Conservation (phyloP, 64 coral and sea anemone species). For the Porites lutea region DNA sequence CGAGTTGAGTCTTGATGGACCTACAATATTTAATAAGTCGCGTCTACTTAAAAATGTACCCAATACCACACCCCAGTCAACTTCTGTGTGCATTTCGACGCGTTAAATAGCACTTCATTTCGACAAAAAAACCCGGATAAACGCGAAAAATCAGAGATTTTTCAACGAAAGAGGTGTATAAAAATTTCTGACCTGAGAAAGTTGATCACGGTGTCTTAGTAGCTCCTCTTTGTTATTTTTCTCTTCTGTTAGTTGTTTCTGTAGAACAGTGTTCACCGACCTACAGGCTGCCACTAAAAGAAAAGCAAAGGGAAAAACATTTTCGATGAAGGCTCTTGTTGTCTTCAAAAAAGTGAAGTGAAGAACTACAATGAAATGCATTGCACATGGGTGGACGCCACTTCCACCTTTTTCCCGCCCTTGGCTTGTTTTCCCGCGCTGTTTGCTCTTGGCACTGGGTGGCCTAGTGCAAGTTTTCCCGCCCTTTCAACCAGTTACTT, state of each 20-base stretch:
- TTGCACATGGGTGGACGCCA: not conserved
- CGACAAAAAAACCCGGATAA: not conserved
- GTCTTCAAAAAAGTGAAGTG: not conserved
- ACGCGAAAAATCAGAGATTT: not conserved
- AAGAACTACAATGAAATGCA: not conserved
- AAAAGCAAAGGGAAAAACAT: not conserved
- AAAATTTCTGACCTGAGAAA: conserved; percentile 57
- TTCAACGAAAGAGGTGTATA: not conserved
- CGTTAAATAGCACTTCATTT: too few species aligned
- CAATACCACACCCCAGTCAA: too few species aligned
- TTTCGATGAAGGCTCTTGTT: not conserved
- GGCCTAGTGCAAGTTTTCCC: not conserved
- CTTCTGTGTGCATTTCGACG: too few species aligned
- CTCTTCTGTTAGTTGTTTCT: conserved; percentile 87
- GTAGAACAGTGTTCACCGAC: conserved; percentile 83
- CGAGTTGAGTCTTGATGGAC: too few species aligned
- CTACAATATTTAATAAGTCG: too few species aligned
- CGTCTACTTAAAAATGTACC: too few species aligned
- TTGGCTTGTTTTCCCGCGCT: not conserved
- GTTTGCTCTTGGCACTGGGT: too few species aligned
- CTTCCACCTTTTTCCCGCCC: not conserved
- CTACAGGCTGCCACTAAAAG: conserved; percentile 82
- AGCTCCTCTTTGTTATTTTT: conserved; percentile 77
- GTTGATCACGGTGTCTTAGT: conserved; percentile 52
- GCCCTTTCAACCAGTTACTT: not conserved